These are phyloP conservation scores for Cathartes aura DNA, from an alignment of 2,113 vertebrate species.

Conservation along the genomic window DNA sequence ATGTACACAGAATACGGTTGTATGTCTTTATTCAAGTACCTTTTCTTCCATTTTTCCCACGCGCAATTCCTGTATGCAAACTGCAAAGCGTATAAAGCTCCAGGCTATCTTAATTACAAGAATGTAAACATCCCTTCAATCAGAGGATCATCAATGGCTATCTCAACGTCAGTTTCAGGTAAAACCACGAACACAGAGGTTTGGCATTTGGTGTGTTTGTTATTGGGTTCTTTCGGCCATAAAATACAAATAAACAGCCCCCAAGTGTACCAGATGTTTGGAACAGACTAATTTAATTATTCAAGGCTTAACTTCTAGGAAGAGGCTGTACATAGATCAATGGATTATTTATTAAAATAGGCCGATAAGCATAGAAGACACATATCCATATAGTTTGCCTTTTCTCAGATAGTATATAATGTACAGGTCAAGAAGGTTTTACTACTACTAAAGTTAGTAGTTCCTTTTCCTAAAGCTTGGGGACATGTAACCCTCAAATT, in stretches of 20 bases:
- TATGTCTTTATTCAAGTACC: background rate
- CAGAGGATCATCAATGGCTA: background rate
- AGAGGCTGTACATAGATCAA: background rate
- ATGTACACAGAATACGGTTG: background rate
- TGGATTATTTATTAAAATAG: background rate
- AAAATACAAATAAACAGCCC: background rate
- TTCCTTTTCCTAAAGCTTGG: slow-evolving; percentile 13
- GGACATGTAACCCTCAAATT: background rate
- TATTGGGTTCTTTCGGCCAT: background rate
- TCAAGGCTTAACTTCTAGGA: background rate
- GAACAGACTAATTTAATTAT: background rate
- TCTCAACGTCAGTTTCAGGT: background rate
- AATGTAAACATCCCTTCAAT: background rate
- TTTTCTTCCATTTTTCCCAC: background rate
- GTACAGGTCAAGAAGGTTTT: slow-evolving; percentile 37
- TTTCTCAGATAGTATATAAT: slow-evolving; percentile 13
- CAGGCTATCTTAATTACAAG: background rate
- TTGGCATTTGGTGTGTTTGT: background rate
- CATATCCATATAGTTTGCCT: background rate
- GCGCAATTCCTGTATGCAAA: background rate
- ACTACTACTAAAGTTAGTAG: slow-evolving; percentile 24
- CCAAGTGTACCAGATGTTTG: background rate
- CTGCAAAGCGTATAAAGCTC: background rate
- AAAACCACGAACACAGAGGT: background rate
- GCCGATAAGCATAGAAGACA: background rate